Evolutionary conservation across 2,888 invertebrate genomes (phyloP).

Genomic region (Baccha elongata): DNA sequence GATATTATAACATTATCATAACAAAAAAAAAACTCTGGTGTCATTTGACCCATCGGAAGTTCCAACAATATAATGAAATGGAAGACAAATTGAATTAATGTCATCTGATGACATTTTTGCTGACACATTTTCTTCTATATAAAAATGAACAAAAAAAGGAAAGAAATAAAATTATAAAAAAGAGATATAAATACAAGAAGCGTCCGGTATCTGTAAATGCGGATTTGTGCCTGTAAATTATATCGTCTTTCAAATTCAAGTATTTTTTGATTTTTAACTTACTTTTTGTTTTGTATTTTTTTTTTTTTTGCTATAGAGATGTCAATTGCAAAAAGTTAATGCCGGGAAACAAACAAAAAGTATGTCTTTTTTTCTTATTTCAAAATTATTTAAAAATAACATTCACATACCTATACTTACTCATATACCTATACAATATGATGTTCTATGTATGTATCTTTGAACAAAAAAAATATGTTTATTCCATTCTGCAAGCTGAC

Average conservation of each 20-base stretch:
- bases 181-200: conserved; percentile 17
- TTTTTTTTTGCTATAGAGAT: too few relatives aligned
- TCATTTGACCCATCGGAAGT: conserved; percentile 56
- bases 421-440: not conserved
- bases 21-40: conserved; percentile 9
- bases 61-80: conserved; percentile 10
- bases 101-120: conserved; percentile 45
- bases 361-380: not conserved
- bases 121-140: conserved; percentile 47
- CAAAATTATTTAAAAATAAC: too few relatives aligned
- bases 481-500: conserved; percentile 2
- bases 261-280: not conserved
- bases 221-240: not conserved
- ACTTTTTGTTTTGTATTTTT: not conserved
- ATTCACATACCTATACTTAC: too few relatives aligned
- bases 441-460: not conserved
- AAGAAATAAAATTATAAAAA: conserved; percentile 17
- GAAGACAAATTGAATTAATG: conserved; percentile 38
- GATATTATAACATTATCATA: not conserved
- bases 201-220: not conserved
- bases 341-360: not conserved
- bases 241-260: not conserved
- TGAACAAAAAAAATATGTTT: conserved; percentile 5
- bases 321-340: not conserved
- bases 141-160: conserved; percentile 32